Conservation (phyloP, 2,888 invertebrate genomes). For the Nomada ruficornis region DNA sequence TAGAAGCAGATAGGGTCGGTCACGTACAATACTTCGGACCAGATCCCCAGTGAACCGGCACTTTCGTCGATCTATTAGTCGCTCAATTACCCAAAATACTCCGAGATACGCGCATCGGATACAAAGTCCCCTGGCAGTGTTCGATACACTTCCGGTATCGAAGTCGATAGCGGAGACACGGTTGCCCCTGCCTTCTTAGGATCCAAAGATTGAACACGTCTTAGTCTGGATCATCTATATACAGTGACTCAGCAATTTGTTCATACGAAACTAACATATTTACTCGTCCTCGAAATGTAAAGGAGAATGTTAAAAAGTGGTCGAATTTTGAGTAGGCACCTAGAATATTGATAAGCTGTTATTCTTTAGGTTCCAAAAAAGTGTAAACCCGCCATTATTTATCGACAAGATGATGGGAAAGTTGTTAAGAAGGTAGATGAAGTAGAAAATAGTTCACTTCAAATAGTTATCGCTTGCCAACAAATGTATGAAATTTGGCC, state of each 20-base stretch:
- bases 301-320: too few species aligned
- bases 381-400: too few species aligned
- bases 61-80: constrained; percentile 70
- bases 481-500: too few species aligned
- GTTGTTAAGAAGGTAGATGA: too few species aligned
- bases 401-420: too few species aligned
- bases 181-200: not conserved
- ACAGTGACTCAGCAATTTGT: too few species aligned
- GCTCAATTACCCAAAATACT: constrained; percentile 72
- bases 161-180: constrained; percentile 18
- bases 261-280: not conserved
- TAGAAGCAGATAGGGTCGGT: constrained; percentile 43
- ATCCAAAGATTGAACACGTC: not conserved
- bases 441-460: too few species aligned
- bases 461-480: too few species aligned
- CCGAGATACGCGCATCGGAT: constrained; percentile 51
- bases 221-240: not conserved
- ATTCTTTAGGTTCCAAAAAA: too few species aligned
- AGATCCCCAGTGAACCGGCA: constrained; percentile 58
- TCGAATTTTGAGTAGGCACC: too few species aligned
- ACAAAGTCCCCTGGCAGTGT: constrained; percentile 42
- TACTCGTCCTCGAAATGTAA: not conserved
- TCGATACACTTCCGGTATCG: constrained; percentile 36
- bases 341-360: too few species aligned
- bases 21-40: constrained; percentile 63